Evolutionary conservation across 2,797 vertebrate genomes (phyloP), one percentile per base, ranked within the genome.

Genomic region (Sebastes itinus): DNA sequence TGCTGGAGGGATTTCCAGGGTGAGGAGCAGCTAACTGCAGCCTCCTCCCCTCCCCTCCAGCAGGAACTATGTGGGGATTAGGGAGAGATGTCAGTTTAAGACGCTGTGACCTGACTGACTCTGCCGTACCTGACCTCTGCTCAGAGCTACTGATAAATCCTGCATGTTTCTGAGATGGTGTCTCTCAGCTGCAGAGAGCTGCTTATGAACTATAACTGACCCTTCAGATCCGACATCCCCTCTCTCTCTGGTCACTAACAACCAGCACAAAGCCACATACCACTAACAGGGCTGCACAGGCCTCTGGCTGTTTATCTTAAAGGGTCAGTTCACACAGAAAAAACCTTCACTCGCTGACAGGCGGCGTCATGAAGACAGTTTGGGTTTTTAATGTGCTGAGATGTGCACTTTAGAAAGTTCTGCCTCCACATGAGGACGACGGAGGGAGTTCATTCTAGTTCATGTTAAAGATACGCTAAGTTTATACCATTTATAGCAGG

Each of bases 1-100:
- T 6, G n/a, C 72, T 79, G 12, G 6, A 46, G 42, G 27, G 78
- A 58, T 59, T 81, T 67, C 54, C 75, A 54, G 25, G 75, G 46
- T 58, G 69, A 61, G 27, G 13, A 33, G 20, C 71, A 55, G 60
- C 58, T 71, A 13, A 42, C 22, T 12, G 59, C 65, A 35, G 10
- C 63, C 6, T 59, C 35, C n/a, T 16, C 28, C 61, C 16, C 49
- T 27, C 16, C 16, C 42, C n/a, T 23, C 7, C 38, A 30, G 52
- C 84, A 78, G 84, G 84, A 83, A 81, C 77, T 32, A 52, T 7
- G 59, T 2, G 5, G 75, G 72, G 75, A 79, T 85, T 79, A 81
- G 2, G 0, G 11, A 8, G 75, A 7, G 75, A 74, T 77, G 77
- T 86, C 86, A 69, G 79, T 72, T 71, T 86, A 70, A 28, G 82